Base-by-base conservation (phyloP, 2,797 vertebrate species). In the Allobates femoralis region DNA sequence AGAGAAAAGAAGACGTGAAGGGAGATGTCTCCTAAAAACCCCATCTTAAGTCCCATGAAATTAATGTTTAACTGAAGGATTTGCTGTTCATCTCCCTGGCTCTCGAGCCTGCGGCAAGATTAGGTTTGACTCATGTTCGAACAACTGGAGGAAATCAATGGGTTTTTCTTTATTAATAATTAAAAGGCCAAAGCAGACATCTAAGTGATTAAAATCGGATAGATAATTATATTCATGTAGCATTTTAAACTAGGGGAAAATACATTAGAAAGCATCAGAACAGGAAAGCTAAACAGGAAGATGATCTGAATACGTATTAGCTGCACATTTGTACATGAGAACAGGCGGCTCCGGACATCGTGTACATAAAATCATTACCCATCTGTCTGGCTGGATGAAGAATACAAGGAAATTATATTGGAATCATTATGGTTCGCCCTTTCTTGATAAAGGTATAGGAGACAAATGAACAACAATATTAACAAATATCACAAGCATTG, bases 121-220 rank as follows among this genome's bases (percentile, higher is more conserved):
- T 95, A 95, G 92, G 89, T 93, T 92, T 93, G 93, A 91, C 84
- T 92, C 88, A n/a, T 93, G 93, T 94, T 93, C 92, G 91, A 94
- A 94, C 94, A 95, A 95, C 94, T 94, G 92, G 91, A 94, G 91
- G 93, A 96, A 96, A 97, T 96, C 94, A 95, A 97, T 97, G 94
- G 93, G 92, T 95, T 93, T 92, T 90, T 92, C 91, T 93, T 94
- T 94, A 96, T 96, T 95, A 96, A 96, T 96, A 96, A 96, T 96
- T 97, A 96, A 97, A 96, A 92, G 93, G 90, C 92, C 91, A 93
- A 93, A 90, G 91, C 90, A 89, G 91, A 90, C 90, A 91, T 93
- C 90, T 90, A 92, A 93, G 91, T 94, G 92, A 94, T 94, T 94
- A 94, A 94, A 94, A 88, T 81, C 69, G 69, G 77, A 56, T 46